Evolutionary conservation across 2,113 vertebrate genomes (phyloP), one percentile per base, ranked within the genome.

Genomic region (Maccullochella peelii): DNA sequence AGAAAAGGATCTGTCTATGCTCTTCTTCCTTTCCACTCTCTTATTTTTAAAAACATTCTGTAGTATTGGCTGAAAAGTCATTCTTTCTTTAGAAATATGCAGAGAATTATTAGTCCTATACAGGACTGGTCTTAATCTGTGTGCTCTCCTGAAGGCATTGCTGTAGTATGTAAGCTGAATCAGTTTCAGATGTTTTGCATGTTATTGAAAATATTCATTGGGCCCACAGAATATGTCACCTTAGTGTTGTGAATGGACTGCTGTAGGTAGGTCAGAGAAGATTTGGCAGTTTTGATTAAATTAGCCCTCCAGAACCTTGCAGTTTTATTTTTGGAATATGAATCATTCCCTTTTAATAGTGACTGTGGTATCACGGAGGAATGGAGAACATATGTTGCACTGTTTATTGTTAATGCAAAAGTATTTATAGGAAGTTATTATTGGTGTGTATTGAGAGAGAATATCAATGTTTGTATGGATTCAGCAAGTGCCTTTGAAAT

Each of bases 401-500:
- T 71, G 25, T 86, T 82, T 75, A 63, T 38, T 54, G 27, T 79
- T 67, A 5, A 52, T 70, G 42, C 11, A 33, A 7, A 20, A 33
- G 21, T 73, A 73, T 75, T 25, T 82, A 40, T 36, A 68, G 47
- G 21, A 1, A 20, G 27, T 55, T 82, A 44, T 67, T 54, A 3
- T 76, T 44, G 21, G 25, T 66, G 50, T 67, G 47, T 72, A 30
- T 5, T 65, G 11, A 65, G 16, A 30, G 79, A 18, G 7, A 72
- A 42, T 40, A 30, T 42, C 12, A 73, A 44, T 30, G 5, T 42
- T 57, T 62, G 6, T n/a, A 30, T 47, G 71, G 73, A 78, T 90
- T 91, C 78, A 89, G 55, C 55, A 89, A 91, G 90, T 93, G 93
- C 92, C 92, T 94, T n/a, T 86, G 15, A 85, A 73, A 57, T 38